Conservation (phyloP, 2,888 invertebrate species). For the Hydriomena furcata region DNA sequence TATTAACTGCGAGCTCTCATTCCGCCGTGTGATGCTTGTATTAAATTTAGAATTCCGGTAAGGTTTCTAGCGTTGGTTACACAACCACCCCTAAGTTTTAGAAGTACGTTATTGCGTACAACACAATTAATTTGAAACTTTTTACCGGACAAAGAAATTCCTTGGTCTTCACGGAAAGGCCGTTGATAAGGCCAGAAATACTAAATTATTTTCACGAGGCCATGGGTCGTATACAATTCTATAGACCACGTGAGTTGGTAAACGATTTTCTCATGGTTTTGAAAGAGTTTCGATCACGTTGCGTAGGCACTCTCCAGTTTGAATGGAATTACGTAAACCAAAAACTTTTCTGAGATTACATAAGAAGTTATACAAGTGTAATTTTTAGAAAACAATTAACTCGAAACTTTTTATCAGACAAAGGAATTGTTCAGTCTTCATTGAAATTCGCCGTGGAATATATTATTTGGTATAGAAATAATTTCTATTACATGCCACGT, state of each 20-base stretch:
- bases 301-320: background rate
- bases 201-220: background rate
- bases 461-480: conserved; percentile 4
- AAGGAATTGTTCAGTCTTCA: background rate
- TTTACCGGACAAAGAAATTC: conserved; percentile 27
- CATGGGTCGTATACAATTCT: too few relatives aligned
- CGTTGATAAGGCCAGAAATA: conserved; percentile 5
- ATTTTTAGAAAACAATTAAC: conserved; percentile 6
- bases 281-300: conserved; percentile 4
- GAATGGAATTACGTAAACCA: background rate
- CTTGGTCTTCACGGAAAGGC: background rate
- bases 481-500: conserved; percentile 61
- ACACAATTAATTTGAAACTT: conserved; percentile 19
- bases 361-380: background rate
- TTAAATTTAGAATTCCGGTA: conserved; percentile 25
- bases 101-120: conserved; percentile 14
- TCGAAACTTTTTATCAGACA: background rate
- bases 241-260: background rate
- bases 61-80: conserved; percentile 16
- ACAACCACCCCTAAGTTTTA: conserved; percentile 10
- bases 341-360: too few relatives aligned
- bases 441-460: conserved; percentile 1
- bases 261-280: background rate
- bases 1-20: conserved; percentile 30
- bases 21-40: conserved; percentile 23